These are phyloP conservation scores for Epizoanthus scotinus DNA, from an alignment of 92 coral and sea anemone genomes.

Conservation along the genomic window DNA sequence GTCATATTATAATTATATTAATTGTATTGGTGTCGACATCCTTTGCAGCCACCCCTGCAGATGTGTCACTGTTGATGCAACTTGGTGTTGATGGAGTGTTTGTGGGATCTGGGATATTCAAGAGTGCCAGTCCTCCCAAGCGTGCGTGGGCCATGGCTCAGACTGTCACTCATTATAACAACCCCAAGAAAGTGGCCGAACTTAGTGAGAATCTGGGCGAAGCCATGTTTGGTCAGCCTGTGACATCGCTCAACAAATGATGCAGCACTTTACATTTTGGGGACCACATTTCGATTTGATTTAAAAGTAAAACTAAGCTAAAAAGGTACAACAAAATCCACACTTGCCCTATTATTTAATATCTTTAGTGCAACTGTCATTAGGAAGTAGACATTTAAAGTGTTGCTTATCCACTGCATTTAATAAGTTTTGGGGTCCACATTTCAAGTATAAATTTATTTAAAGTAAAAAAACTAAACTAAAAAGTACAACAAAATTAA, in stretches of 20 bases:
- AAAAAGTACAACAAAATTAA: too few relatives aligned
- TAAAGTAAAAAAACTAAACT: too few relatives aligned
- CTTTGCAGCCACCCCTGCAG: constrained; percentile 90
- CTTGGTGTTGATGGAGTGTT: constrained; percentile 98
- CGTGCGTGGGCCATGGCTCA: constrained; percentile 99
- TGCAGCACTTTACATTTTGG: background rate
- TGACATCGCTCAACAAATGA: constrained; percentile 43
- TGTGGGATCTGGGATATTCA: constrained; percentile 98
- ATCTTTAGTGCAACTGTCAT: too few relatives aligned
- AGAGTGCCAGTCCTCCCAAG: constrained; percentile 86
- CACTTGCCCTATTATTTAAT: too few relatives aligned
- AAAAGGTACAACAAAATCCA: background rate
- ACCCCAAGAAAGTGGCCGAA: constrained; percentile 94
- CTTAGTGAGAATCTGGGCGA: constrained; percentile 95
- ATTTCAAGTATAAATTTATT: too few relatives aligned
- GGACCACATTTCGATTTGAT: background rate
- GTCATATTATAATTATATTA: too few relatives aligned
- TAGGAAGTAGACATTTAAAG: too few relatives aligned
- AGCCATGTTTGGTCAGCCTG: constrained; percentile 98
- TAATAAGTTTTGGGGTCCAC: too few relatives aligned
- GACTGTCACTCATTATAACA: constrained; percentile 91
- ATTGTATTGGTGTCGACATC: too few relatives aligned
- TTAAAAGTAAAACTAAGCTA: background rate
- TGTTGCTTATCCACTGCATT: too few relatives aligned
- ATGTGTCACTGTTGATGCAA: constrained; percentile 95